Percentiles rank a stretch among this genome's conserved stretches.
These are phyloP conservation scores for Coluber constrictor DNA, from an alignment of 2,797 vertebrate species.

Conservation along the genomic window DNA sequence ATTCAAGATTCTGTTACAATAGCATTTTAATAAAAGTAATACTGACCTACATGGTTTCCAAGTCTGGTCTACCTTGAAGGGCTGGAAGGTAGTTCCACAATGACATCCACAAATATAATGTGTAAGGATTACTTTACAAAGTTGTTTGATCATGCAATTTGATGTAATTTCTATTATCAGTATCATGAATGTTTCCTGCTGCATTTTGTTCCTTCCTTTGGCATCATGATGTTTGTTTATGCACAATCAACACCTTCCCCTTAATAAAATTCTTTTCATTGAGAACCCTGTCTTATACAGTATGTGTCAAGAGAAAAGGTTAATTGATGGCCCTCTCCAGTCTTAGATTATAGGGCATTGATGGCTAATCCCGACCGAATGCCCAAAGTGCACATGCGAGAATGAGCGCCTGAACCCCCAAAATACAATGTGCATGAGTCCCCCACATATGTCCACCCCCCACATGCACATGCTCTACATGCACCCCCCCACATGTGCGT, in stretches of 20 bases:
- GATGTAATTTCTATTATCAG: background rate
- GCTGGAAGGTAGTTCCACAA: background rate
- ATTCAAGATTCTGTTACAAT: background rate
- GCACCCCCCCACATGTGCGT: too few relatives aligned
- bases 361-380: too few relatives aligned
- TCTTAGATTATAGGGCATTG: too few relatives aligned
- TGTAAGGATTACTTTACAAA: background rate
- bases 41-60: background rate
- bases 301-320: background rate
- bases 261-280: background rate
- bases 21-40: background rate
- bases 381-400: too few relatives aligned
- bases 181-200: background rate
- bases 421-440: too few relatives aligned
- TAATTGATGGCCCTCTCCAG: background rate
- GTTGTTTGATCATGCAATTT: background rate
- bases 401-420: too few relatives aligned
- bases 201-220: background rate
- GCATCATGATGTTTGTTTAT: background rate
- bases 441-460: too few relatives aligned
- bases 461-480: too few relatives aligned
- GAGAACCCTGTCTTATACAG: background rate
- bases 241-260: background rate
- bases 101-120: background rate
- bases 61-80: background rate